These are phyloP conservation scores for Ophiothrix spiculata DNA, from an alignment of 35 echinoderm and acorn worm species.

Conservation along the genomic window DNA sequence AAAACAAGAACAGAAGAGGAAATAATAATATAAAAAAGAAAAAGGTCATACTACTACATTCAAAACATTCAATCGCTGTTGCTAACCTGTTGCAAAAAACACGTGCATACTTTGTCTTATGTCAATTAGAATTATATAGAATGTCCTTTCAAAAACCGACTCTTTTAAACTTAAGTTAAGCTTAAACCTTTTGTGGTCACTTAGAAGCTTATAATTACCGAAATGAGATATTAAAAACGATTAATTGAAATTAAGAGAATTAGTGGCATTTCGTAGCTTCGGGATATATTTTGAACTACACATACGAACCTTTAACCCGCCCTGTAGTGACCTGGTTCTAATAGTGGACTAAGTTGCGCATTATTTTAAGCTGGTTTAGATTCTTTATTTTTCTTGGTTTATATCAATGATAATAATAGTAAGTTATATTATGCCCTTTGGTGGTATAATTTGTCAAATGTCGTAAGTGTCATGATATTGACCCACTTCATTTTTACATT, in stretches of 20 bases:
- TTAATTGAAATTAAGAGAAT: slow-evolving; percentile 13
- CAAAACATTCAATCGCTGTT: no score
- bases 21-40: no score
- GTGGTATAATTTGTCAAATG: background rate
- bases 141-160: background rate
- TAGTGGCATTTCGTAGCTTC: background rate
- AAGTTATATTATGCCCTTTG: background rate
- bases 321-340: background rate
- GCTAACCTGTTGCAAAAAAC: no score
- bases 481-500: background rate
- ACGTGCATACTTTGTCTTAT: background rate
- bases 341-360: background rate
- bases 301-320: background rate
- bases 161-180: background rate
- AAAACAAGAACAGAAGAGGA: no score
- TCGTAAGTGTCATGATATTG: background rate
- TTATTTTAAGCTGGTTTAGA: background rate
- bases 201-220: background rate
- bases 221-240: slow-evolving; percentile 9
- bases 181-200: background rate
- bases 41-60: no score
- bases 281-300: no score
- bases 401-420: slow-evolving; percentile 1
- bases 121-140: slow-evolving; percentile 3
- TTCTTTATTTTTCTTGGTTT: background rate